phyloP scores from a whole-genome alignment of 2,113 vertebrate species.

The Trematomus loennbergii region DNA sequence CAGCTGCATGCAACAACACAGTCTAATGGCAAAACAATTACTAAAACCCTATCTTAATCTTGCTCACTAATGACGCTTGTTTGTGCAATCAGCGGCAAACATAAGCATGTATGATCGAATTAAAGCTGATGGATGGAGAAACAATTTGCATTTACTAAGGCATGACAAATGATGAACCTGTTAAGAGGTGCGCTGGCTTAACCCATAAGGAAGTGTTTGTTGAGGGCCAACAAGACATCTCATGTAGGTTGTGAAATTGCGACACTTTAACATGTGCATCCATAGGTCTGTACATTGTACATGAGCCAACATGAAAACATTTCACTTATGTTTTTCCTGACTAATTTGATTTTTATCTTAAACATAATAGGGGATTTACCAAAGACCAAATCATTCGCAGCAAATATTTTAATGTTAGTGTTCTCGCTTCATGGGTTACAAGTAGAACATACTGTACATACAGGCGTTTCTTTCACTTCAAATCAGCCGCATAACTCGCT shows the following conservation, averaged over 20 bases:
- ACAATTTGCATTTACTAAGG: constrained; percentile 24
- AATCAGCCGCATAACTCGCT: background rate
- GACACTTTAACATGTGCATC: background rate
- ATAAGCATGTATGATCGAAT: constrained; percentile 39
- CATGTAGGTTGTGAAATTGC: background rate
- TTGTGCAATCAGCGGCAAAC: constrained; percentile 52
- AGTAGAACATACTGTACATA: background rate
- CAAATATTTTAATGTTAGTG: background rate
- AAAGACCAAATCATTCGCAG: background rate
- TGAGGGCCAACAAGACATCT: background rate
- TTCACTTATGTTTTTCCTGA: background rate
- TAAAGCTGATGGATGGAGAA: constrained; percentile 24
- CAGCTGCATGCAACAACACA: constrained; percentile 54
- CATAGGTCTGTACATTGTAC: background rate
- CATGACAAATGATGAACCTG: constrained; percentile 35
- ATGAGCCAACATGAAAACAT: constrained; percentile 7
- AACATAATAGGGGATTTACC: constrained; percentile 1
- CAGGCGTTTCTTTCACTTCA: constrained; percentile 1
- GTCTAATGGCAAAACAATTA: constrained; percentile 36
- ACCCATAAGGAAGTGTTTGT: background rate
- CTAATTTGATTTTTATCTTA: background rate
- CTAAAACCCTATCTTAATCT: constrained; percentile 19
- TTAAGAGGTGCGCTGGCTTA: background rate
- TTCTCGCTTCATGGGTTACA: background rate
- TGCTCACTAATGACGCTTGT: constrained; percentile 35